Base-by-base conservation (phyloP, 2,797 vertebrate genomes). In the Peromyscus attwateri region DNA sequence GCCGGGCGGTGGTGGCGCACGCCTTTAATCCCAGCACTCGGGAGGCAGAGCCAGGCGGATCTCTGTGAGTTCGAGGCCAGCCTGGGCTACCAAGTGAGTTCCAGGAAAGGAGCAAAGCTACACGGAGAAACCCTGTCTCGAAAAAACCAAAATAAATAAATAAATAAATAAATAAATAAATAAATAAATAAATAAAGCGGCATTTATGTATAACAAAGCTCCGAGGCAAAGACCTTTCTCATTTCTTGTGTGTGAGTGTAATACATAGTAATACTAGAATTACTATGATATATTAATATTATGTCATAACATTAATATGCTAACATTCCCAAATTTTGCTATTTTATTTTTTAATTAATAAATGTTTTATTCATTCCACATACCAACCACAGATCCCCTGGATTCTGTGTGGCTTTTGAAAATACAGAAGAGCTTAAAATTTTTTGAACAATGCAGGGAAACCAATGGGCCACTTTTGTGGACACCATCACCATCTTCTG, bases 401-500 rank as follows among this genome's bases (percentile, higher is more conserved):
- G 29, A 73, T 87, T 57, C 29, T 60, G 3, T 46, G 37, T 80
- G 87, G 31, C 55, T 49, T 96, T 93, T 84, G 85, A 91, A 95
- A 93, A 91, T 68, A 62, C 10, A 60, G 1, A 84, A 6, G 66
- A 23, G 40, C 52, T 91, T 82, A 66, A 92, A 92, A 85, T n/a
- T 37, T 1, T 87, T 96, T 37, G 13, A 91, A 85, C 68, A 73
- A 82, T n/a, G 49, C 49, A 49, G 55, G 66, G 52, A 62, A 90
- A 71, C 40, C 46, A 43, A 71, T 34, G 37, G 17, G 68, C 40
- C 79, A 17, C 81, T 76, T 92, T 68, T 83, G 16, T 92, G 49
- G 37, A 70, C 96, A 95, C 6, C 57, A 92, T 40, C 71, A 16
- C 96, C 96, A 96, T 64, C 97, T 96, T 80, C 85, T 96, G 97